phyloP scores from a whole-genome alignment of 2,797 vertebrate species.

The Xiphorhynchus erythropygius region DNA sequence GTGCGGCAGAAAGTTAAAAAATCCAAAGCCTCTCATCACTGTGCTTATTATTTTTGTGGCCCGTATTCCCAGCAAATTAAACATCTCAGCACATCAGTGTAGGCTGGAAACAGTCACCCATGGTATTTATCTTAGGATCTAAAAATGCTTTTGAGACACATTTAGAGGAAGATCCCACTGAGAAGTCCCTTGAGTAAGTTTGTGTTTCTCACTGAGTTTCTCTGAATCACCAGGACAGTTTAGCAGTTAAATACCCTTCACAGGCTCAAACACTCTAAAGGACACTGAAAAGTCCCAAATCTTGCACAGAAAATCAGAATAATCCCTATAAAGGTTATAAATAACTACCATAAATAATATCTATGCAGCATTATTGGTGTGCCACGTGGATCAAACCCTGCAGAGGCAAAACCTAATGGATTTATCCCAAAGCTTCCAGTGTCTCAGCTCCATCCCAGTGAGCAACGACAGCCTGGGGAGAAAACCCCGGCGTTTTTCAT shows the following conservation, averaged over 20 bases:
- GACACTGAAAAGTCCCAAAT: background rate
- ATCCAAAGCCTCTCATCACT: background rate
- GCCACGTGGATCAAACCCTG: rapidly evolving
- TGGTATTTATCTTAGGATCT: background rate
- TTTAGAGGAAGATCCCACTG: background rate
- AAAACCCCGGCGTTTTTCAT: background rate
- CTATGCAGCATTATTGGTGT: background rate
- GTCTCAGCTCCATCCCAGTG: background rate
- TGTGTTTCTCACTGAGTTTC: background rate
- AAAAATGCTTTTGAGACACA: background rate
- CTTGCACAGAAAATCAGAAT: background rate
- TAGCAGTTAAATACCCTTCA: background rate
- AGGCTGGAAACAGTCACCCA: background rate
- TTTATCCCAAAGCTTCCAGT: background rate
- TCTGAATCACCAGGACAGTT: background rate
- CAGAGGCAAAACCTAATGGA: background rate
- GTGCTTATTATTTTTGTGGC: background rate
- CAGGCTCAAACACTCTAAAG: background rate
- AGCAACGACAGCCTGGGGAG: background rate
- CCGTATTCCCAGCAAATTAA: constrained; percentile 2
- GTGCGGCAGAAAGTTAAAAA: background rate
- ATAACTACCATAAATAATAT: background rate
- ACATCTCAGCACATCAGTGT: background rate
- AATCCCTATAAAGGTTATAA: background rate
- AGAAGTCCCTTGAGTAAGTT: background rate